Percentiles rank a stretch among this genome's conserved stretches.
Evolutionary conservation across 2,888 invertebrate genomes (phyloP).

Genomic region (Digitonthophagus gazella): DNA sequence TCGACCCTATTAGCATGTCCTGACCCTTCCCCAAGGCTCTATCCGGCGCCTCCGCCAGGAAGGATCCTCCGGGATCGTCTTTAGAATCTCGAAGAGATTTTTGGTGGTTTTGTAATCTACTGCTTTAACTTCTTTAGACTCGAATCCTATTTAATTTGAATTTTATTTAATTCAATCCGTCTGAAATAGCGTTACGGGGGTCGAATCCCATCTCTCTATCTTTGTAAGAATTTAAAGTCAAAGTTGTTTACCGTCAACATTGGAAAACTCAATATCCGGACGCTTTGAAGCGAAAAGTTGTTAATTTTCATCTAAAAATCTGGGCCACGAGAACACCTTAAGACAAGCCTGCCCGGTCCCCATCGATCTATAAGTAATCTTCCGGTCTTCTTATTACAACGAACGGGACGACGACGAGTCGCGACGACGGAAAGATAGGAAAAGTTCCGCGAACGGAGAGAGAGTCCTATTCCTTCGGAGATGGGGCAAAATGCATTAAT

Average conservation of each 20-base stretch:
- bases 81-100: background rate
- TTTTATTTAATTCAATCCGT: too few species aligned
- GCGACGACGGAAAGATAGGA: background rate
- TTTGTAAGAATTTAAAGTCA: background rate
- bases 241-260: background rate
- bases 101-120: background rate
- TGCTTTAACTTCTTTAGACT: background rate
- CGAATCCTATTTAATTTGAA: too few species aligned
- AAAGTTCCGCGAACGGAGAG: slow-evolving; percentile 3
- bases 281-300: background rate
- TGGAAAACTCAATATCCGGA: background rate
- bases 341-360: slow-evolving; percentile 26
- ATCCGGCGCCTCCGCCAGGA: too few species aligned
- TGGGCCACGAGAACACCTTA: background rate
- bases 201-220: too few species aligned
- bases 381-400: slow-evolving; percentile 24
- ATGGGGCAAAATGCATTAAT: slow-evolving; percentile 24
- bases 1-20: slow-evolving; percentile 47
- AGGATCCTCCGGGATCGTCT: background rate
- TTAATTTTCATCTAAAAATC: background rate
- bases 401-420: background rate
- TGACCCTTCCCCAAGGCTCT: background rate
- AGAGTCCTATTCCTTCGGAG: background rate
- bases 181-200: too few species aligned
- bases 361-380: slow-evolving; percentile 47